These are phyloP conservation scores for Gambelia wislizenii DNA, from an alignment of 2,797 vertebrate genomes.

Conservation along the genomic window DNA sequence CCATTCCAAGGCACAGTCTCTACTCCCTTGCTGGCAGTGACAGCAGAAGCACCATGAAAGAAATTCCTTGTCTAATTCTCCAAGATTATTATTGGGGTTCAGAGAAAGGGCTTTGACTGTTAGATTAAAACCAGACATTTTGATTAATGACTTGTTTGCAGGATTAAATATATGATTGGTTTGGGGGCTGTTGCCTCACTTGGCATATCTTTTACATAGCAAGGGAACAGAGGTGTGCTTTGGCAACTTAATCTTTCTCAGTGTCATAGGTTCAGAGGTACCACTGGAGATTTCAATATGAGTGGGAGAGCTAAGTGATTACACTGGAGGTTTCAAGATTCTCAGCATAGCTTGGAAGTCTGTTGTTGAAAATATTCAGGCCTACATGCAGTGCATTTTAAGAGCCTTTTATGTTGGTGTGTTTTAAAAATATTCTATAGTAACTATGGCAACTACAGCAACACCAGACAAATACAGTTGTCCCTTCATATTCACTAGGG, in stretches of 20 bases:
- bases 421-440: not conserved
- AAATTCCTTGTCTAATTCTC: not conserved
- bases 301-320: not conserved
- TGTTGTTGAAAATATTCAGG: not conserved
- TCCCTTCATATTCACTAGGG: too few species aligned
- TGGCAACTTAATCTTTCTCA: not conserved
- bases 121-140: not conserved
- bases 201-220: not conserved
- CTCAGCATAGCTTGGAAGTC: not conserved
- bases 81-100: constrained; percentile 17
- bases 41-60: not conserved
- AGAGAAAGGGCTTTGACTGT: not conserved
- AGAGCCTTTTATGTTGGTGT: not conserved
- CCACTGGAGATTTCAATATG: not conserved
- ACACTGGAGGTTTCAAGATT: not conserved
- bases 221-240: not conserved
- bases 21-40: not conserved
- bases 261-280: not conserved
- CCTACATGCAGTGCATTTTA: not conserved
- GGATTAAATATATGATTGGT: constrained; percentile 5
- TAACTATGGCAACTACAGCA: not conserved
- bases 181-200: not conserved
- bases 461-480: not conserved
- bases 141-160: constrained; percentile 23
- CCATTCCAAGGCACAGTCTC: constrained; percentile 19